Percentiles rank a stretch among this genome's conserved stretches.
phyloP scores from a whole-genome alignment of 2,797 vertebrate genomes.

The Glossophaga mutica region DNA sequence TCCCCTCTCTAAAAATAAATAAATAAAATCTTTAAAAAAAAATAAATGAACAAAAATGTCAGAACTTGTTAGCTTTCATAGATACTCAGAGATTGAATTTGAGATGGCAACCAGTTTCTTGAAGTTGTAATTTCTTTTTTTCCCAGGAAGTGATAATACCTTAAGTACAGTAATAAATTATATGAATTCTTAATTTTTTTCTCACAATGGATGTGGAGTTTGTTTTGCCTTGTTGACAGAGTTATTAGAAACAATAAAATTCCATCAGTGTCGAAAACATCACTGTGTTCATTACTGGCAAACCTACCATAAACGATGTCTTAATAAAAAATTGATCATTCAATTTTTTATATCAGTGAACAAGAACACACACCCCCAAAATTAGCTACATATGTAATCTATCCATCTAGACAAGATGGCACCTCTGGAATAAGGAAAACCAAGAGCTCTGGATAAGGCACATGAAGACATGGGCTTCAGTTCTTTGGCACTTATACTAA shows the following conservation, averaged over 20 bases:
- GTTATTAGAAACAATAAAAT: constrained; percentile 5
- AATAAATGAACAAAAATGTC: not conserved
- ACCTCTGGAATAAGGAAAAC: not conserved
- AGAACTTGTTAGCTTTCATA: not conserved
- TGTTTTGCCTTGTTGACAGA: not conserved
- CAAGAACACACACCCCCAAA: not conserved
- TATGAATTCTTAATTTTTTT: not conserved
- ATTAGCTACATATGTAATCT: not conserved
- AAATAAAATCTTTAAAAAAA: too few relatives aligned
- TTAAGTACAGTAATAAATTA: not conserved
- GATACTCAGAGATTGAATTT: not conserved
- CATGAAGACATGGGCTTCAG: not conserved
- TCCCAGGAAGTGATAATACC: not conserved
- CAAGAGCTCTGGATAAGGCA: not conserved
- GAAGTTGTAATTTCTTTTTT: not conserved
- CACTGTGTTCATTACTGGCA: not conserved
- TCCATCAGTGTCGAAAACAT: not conserved
- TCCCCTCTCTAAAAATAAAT: too few relatives aligned
- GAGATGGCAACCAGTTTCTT: not conserved
- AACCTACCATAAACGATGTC: not conserved
- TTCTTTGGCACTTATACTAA: not conserved
- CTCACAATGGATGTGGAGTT: not conserved
- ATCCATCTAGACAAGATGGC: not conserved
- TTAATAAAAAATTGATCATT: constrained; percentile 24
- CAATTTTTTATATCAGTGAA: not conserved